Evolutionary conservation across 2,113 vertebrate genomes (phyloP).

Genomic region (Ia io): DNA sequence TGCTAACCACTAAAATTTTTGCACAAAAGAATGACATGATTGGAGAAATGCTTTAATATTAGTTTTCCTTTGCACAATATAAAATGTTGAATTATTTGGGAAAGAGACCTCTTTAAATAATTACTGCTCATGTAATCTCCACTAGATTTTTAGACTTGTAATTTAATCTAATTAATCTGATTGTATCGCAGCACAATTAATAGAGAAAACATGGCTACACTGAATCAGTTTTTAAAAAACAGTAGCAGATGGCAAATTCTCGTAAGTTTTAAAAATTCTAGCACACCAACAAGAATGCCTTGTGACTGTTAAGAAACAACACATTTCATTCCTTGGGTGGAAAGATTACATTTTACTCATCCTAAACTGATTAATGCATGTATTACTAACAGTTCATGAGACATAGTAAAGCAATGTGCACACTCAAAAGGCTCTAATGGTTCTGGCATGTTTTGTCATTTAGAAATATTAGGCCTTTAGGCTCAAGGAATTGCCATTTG

Average conservation of each 20-base stretch:
- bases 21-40: not conserved
- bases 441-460: constrained; percentile 28
- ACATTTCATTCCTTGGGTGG: constrained; percentile 58
- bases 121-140: not conserved
- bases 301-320: constrained; percentile 53
- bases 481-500: constrained; percentile 41
- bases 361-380: constrained; percentile 60
- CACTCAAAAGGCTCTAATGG: constrained; percentile 14
- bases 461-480: constrained; percentile 36
- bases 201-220: constrained; percentile 28
- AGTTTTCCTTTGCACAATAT: not conserved
- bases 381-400: constrained; percentile 53
- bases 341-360: constrained; percentile 60
- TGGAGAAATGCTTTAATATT: not conserved
- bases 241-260: constrained; percentile 62
- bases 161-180: constrained; percentile 43
- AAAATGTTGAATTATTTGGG: not conserved
- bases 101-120: not conserved
- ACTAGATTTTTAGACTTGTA: not conserved
- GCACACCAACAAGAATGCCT: constrained; percentile 21
- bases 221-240: constrained; percentile 38
- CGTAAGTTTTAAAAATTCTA: constrained; percentile 34
- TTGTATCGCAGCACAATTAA: constrained; percentile 45
- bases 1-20: not conserved
- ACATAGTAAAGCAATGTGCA: not conserved